Percentiles rank a stretch among this genome's conserved stretches.
Conservation (phyloP, 2,113 vertebrate species). For the Stegostoma tigrinum region DNA sequence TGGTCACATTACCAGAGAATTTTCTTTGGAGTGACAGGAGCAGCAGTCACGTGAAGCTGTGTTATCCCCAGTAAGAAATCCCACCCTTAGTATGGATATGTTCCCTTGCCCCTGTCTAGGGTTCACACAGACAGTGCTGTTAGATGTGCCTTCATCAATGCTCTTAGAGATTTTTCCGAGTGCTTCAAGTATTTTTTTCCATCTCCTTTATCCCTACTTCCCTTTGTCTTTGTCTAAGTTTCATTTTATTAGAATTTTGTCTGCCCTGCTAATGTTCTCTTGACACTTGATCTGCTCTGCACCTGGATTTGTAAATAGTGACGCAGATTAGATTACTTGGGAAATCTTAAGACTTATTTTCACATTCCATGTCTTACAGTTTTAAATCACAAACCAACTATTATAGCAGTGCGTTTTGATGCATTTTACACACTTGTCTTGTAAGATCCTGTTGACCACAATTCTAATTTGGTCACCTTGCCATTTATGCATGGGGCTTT, state of each 20-base stretch:
- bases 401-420: neutral
- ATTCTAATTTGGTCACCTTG: neutral
- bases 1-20: neutral
- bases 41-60: neutral
- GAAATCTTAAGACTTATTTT: neutral
- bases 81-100: neutral
- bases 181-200: neutral
- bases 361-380: neutral
- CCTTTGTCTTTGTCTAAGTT: neutral
- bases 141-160: neutral
- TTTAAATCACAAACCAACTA: neutral
- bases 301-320: neutral
- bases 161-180: neutral
- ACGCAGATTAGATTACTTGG: neutral
- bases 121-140: neutral
- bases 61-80: neutral
- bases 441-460: neutral
- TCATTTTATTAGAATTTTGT: neutral
- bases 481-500: neutral
- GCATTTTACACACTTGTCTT: neutral
- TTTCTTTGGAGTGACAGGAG: neutral
- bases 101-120: neutral
- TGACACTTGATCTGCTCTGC: neutral
- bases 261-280: neutral
- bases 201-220: neutral